These are phyloP conservation scores for Leptarthrus brevirostris DNA, from an alignment of 2,888 invertebrate species.

Conservation along the genomic window DNA sequence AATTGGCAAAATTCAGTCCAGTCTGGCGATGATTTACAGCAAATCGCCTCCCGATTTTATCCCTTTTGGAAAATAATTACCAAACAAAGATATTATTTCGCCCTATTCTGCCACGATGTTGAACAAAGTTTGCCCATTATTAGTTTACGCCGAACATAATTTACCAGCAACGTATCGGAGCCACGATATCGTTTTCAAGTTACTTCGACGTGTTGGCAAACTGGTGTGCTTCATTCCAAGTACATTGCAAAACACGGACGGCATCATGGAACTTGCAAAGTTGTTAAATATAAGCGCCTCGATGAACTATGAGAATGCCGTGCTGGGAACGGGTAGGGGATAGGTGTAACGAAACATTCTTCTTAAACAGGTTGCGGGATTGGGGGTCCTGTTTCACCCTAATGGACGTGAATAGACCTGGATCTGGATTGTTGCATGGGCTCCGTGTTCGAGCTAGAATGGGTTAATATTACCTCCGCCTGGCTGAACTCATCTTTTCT, in stretches of 20 bases:
- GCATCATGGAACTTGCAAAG: slow-evolving; percentile 25
- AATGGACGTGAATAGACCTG: too few species aligned
- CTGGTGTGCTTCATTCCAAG: slow-evolving; percentile 21
- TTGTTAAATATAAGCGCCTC: slow-evolving; percentile 29
- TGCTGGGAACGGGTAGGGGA: too few species aligned
- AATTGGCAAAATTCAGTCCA: slow-evolving; percentile 28
- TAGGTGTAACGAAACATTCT: neutral
- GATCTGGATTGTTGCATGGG: too few species aligned
- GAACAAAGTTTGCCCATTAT: slow-evolving; percentile 43
- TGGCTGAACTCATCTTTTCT: neutral
- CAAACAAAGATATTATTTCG: slow-evolving; percentile 45
- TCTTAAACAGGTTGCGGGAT: neutral
- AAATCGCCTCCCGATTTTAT: slow-evolving; percentile 40
- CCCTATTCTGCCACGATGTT: slow-evolving; percentile 16
- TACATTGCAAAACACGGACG: slow-evolving; percentile 40
- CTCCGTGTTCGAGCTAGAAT: neutral
- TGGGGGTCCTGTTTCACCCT: too few species aligned
- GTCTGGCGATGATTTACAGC: slow-evolving; percentile 53
- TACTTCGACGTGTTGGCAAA: slow-evolving; percentile 32
- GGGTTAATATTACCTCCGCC: neutral
- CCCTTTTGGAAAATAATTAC: slow-evolving; percentile 41
- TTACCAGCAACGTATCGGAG: slow-evolving; percentile 37
- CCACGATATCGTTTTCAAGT: slow-evolving; percentile 40
- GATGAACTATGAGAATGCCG: slow-evolving; percentile 14
- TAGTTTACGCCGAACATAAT: slow-evolving; percentile 45